Base-by-base conservation (phyloP, 2,113 vertebrate species). In the Nansenia antarctica region DNA sequence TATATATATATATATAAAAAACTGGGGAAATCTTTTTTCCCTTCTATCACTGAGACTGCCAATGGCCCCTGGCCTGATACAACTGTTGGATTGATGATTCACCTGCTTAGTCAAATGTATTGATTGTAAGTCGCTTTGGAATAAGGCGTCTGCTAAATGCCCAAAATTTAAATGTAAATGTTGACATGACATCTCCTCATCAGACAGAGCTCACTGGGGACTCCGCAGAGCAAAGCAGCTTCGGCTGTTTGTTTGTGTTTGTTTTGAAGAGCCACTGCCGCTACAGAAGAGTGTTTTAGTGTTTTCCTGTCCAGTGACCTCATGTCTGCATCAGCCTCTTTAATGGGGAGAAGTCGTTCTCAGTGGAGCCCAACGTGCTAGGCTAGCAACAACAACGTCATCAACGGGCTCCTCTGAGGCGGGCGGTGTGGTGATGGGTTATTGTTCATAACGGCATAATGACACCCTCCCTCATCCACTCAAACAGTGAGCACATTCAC, bases 221-320 rank as follows among this genome's bases (percentile, higher is more conserved):
- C 45, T 75, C 6, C 49, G 52, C 22, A 58, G 29, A 64, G 27
- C 6, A 72, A 67, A 73, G 70, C 61, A 73, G 45, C 2, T 3
- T 32, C 74, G 69, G 60, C 30, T 73, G 73, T 67, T 57, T 35
- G 63, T 85, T 85, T 87, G 77, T 87, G 77, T 85, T 87, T 80
- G 76, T 79, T 67, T 2, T 47, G 58, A 22, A 59, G 73, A 77
- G 67, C 73, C 11, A 39, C 45, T 73, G 76, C 60, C 74, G 55
- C 62, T 60, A 15, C 76, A 32, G 24, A 53, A 79, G 73, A 59
- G 42, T n/a, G 8, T 22, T 59, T 69, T 65, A 53, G n/a, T 73
- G 65, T 42, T 31, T 29, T 57, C 57, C 77, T 65, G 65, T 65
- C 52, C 67, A 69, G 37, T 86, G 89, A 88, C 79, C 80, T 89